A percentile compares a stretch with the other conserved stretches of the same genome.
Evolutionary conservation across 2,113 vertebrate genomes (phyloP).

Genomic region (Chelonoidis abingdonii): DNA sequence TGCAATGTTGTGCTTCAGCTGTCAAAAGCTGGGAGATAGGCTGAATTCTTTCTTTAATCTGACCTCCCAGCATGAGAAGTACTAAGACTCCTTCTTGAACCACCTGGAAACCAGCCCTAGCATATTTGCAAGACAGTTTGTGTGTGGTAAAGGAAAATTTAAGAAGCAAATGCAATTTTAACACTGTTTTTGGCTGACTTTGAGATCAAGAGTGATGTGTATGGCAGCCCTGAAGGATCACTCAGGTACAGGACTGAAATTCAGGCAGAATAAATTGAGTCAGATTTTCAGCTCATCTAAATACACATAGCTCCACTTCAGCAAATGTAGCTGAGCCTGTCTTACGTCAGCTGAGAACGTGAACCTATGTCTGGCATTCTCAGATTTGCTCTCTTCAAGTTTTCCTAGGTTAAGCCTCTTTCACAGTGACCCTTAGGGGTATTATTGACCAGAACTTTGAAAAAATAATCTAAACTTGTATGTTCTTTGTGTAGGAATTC

Average conservation of each 20-base stretch:
- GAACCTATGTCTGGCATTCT: neutral
- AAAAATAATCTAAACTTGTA: neutral
- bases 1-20: neutral
- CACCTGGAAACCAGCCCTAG: neutral
- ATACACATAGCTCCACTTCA: neutral
- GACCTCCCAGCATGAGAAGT: neutral
- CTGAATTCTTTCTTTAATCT: neutral
- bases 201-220: neutral
- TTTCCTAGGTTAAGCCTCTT: neutral
- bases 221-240: neutral
- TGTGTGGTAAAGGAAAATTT: neutral
- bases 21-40: neutral
- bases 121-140: neutral
- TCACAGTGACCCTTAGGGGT: neutral
- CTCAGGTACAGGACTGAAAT: neutral
- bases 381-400: neutral
- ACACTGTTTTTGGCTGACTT: neutral
- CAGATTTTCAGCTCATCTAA: fast-evolving
- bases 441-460: neutral
- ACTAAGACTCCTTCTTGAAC: neutral
- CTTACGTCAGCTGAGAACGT: neutral
- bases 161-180: neutral
- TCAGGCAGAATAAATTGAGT: neutral
- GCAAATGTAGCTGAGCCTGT: neutral
- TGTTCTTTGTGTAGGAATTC: neutral